A percentile compares a stretch with the other conserved stretches of the same genome.
Conservation (phyloP, 1,140 invertebrate genomes). For the Cheumatopsyche charites region DNA sequence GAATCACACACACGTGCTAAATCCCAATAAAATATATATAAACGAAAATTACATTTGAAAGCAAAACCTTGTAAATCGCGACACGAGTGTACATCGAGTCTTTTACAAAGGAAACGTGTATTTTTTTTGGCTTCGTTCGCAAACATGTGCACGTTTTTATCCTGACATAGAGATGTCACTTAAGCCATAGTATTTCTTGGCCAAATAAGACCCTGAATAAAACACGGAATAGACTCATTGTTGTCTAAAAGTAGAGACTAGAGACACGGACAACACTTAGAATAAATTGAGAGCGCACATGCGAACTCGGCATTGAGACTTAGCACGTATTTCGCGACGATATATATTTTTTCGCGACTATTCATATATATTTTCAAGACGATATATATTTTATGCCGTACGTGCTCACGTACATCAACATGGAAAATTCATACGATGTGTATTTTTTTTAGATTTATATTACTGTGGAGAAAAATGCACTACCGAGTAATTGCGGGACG, state of each 20-base stretch:
- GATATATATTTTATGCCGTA: no score
- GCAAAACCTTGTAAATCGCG: no score
- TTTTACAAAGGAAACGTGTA: no score
- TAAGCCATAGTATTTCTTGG: slow-evolving; percentile 15
- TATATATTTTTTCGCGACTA: background rate
- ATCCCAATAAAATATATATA: no score
- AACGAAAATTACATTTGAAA: no score
- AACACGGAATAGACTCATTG: background rate
- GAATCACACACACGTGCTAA: no score
- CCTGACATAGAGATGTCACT: slow-evolving; percentile 12
- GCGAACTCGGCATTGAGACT: slow-evolving; percentile 6
- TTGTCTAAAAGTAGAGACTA: slow-evolving; percentile 22
- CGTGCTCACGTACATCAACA: background rate
- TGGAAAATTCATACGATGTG: background rate
- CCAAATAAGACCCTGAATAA: slow-evolving; percentile 24
- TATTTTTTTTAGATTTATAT: background rate
- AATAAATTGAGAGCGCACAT: slow-evolving; percentile 25
- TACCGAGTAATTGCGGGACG: slow-evolving; percentile 10
- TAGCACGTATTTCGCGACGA: background rate
- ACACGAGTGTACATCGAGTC: no score
- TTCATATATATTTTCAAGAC: no score
- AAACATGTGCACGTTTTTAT: background rate
- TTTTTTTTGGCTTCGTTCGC: background rate
- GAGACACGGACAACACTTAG: slow-evolving; percentile 21
- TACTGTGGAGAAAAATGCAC: background rate